phyloP scores from a whole-genome alignment of 2,113 vertebrate species.

The Pluvialis apricaria region DNA sequence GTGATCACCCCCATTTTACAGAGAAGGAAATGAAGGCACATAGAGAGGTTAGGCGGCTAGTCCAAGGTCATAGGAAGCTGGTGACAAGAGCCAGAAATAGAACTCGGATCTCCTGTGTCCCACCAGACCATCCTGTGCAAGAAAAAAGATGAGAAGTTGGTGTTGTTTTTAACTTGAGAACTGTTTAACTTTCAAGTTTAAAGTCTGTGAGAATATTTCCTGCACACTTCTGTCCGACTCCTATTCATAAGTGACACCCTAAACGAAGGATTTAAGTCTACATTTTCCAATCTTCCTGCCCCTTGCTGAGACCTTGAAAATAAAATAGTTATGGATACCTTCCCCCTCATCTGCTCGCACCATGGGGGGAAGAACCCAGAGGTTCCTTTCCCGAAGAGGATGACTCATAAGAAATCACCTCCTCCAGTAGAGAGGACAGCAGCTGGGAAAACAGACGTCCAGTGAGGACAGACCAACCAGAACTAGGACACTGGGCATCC shows the following conservation, averaged over 20 bases:
- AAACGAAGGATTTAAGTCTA: constrained; percentile 9
- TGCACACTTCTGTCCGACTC: not conserved
- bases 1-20: not conserved
- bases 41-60: not conserved
- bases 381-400: constrained; percentile 15
- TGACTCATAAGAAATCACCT: constrained; percentile 29
- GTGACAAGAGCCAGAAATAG: constrained; percentile 42
- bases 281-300: constrained; percentile 34
- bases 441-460: constrained; percentile 51
- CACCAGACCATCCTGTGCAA: constrained; percentile 48
- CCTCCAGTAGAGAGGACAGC: constrained; percentile 17
- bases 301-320: constrained; percentile 25
- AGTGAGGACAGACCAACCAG: not conserved
- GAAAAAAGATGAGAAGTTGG: not conserved
- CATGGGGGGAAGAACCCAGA: not conserved
- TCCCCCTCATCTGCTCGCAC: not conserved
- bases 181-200: constrained; percentile 53
- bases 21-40: constrained; percentile 16
- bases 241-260: not conserved
- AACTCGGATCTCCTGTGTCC: constrained; percentile 30
- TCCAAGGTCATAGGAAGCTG: constrained; percentile 54
- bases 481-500: not conserved
- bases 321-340: not conserved
- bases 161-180: constrained; percentile 39
- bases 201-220: constrained; percentile 42